Conservation (phyloP, 1,140 invertebrate genomes). For the Cyphomyrmex costatus region DNA sequence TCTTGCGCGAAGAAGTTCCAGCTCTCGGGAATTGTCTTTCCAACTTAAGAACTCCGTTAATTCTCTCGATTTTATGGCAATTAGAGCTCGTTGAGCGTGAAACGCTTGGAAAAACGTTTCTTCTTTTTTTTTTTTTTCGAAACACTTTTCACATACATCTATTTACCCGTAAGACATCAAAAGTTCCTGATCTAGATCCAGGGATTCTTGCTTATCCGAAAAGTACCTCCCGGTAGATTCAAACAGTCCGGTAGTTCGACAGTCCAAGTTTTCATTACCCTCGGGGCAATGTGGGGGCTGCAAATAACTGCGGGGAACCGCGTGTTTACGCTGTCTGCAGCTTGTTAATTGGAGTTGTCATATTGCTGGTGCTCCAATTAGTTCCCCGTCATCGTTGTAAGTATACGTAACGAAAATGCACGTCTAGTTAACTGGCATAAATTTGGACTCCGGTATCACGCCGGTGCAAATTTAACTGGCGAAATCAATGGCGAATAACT, state of each 20-base stretch:
- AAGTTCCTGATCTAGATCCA: neutral
- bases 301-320: neutral
- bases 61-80: constrained; percentile 45
- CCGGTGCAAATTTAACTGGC: neutral
- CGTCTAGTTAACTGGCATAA: constrained; percentile 33
- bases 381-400: neutral
- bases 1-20: constrained; percentile 24
- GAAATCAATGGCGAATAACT: constrained; percentile 19
- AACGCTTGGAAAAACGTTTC: too few species aligned
- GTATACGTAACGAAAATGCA: constrained; percentile 27
- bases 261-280: constrained; percentile 2
- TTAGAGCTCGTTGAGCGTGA: constrained; percentile 15
- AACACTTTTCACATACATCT: neutral
- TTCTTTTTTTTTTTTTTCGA: neutral
- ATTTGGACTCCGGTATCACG: neutral
- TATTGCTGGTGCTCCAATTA: constrained; percentile 38
- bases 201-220: neutral
- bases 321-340: neutral
- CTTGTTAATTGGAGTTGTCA: constrained; percentile 40
- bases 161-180: neutral
- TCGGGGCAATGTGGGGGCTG: neutral
- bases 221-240: constrained; percentile 2
- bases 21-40: constrained; percentile 26
- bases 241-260: too few species aligned
- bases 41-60: constrained; percentile 9